phyloP scores from a whole-genome alignment of 2,797 vertebrate species.

The Ceyx erithaca region DNA sequence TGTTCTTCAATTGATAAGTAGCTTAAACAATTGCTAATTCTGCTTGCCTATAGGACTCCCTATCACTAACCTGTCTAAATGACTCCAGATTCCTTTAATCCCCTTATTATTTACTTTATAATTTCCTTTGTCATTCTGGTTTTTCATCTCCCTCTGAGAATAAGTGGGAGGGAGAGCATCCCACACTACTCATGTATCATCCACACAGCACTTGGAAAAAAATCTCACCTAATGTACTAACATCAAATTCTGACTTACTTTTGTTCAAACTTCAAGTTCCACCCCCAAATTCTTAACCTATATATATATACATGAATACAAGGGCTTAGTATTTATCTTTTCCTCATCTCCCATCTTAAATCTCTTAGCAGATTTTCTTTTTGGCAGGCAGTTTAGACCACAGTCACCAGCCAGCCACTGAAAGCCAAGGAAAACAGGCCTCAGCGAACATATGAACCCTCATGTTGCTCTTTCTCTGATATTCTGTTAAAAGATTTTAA shows the following conservation, averaged over 20 bases:
- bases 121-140: constrained; percentile 57
- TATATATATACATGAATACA: constrained; percentile 6
- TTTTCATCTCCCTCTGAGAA: constrained; percentile 60
- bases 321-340: background rate
- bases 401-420: background rate
- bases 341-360: background rate
- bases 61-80: constrained; percentile 35
- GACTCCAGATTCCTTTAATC: constrained; percentile 25
- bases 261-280: constrained; percentile 38
- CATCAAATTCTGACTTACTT: constrained; percentile 30
- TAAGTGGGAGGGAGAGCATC: constrained; percentile 59
- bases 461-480: background rate
- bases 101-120: constrained; percentile 56
- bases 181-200: constrained; percentile 56
- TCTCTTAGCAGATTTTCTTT: background rate
- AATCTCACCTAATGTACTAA: constrained; percentile 35
- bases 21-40: constrained; percentile 45
- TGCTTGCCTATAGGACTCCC: background rate
- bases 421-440: background rate
- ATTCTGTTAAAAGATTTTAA: background rate
- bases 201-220: constrained; percentile 36
- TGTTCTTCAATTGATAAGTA: constrained; percentile 1
- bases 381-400: background rate
- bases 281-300: constrained; percentile 44
- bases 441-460: background rate